Percentiles rank a stretch among this genome's conserved stretches.
Conservation (phyloP, 2,888 invertebrate species). For the Tipula helvola region DNA sequence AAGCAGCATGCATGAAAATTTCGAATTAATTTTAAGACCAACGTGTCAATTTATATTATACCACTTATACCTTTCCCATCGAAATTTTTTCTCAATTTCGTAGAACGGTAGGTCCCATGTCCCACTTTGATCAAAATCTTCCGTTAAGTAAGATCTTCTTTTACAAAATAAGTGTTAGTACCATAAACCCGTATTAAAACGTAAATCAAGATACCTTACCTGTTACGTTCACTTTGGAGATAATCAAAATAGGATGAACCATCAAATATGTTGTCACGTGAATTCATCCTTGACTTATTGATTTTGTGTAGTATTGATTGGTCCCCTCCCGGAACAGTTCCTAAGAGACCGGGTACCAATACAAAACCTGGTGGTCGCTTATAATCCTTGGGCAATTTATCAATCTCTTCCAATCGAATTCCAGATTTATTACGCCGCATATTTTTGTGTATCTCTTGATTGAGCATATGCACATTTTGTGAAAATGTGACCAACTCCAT, state of each 20-base stretch:
- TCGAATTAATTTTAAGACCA: neutral
- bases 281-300: neutral
- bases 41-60: neutral
- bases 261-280: constrained; percentile 18
- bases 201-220: constrained; percentile 26
- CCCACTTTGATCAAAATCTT: constrained; percentile 31
- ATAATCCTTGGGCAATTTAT: constrained; percentile 44
- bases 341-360: constrained; percentile 37
- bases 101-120: constrained; percentile 47
- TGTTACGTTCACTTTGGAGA: constrained; percentile 36
- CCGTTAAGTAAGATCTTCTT: neutral
- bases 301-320: neutral
- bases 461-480: constrained; percentile 47
- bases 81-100: constrained; percentile 29
- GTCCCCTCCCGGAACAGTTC: constrained; percentile 10
- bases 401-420: constrained; percentile 41
- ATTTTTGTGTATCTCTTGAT: constrained; percentile 53
- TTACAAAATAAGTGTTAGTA: neutral
- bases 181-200: neutral
- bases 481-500: constrained; percentile 40
- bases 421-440: constrained; percentile 50
- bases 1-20: neutral
- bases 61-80: constrained; percentile 14
- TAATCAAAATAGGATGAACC: constrained; percentile 24
- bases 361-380: constrained; percentile 49